Evolutionary conservation across 2,797 vertebrate species (phyloP).

Genomic region (Chlorospingus flavigularis): DNA sequence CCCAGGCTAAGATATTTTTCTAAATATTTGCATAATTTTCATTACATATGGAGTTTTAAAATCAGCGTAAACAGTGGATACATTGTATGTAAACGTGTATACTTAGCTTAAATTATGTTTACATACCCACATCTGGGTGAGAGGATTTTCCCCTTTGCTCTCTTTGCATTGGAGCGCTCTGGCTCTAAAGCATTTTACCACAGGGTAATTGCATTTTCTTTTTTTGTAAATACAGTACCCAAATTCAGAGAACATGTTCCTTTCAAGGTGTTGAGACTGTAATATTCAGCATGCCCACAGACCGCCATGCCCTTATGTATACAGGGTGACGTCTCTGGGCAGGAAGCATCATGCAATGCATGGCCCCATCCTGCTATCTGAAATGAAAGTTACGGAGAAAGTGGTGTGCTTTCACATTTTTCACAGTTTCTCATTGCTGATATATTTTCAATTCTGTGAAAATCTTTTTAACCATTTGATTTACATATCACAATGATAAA

Average conservation of each 20-base stretch:
- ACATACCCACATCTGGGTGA: not conserved
- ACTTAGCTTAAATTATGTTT: constrained; percentile 4
- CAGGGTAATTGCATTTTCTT: not conserved
- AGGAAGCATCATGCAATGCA: not conserved
- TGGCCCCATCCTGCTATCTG: rapidly evolving
- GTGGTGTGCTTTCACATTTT: not conserved
- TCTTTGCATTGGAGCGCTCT: not conserved
- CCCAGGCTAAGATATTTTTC: constrained; percentile 50
- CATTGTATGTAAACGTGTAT: not conserved
- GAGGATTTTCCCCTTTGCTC: not conserved
- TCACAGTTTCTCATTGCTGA: not conserved
- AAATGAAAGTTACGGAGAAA: not conserved
- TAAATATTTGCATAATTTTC: constrained; percentile 59
- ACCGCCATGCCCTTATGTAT: rapidly evolving
- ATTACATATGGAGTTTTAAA: constrained; percentile 28
- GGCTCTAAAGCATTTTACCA: not conserved
- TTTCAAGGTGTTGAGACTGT: not conserved
- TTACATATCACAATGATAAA: not conserved
- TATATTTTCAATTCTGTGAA: not conserved
- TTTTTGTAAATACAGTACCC: not conserved
- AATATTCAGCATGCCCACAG: rapidly evolving
- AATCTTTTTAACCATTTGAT: not conserved
- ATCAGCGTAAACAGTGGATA: constrained; percentile 9
- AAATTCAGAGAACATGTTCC: not conserved
- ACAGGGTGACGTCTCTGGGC: not conserved